phyloP scores from a whole-genome alignment of 2,797 vertebrate genomes.

The Halcyon leucocephala region DNA sequence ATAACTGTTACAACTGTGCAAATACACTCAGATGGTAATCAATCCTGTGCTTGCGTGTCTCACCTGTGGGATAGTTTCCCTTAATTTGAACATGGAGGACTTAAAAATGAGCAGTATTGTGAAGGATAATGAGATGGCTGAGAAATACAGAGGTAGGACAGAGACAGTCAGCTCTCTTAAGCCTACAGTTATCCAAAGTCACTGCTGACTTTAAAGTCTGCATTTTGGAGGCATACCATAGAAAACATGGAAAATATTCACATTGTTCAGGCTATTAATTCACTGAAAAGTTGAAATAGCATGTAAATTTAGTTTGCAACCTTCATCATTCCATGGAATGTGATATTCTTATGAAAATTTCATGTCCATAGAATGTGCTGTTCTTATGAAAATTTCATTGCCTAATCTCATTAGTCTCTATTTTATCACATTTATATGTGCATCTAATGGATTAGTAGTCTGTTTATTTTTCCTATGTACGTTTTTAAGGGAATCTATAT shows the following conservation, averaged over 20 bases:
- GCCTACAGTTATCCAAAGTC: background rate
- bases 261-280: background rate
- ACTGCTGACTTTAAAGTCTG: background rate
- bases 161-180: background rate
- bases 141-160: background rate
- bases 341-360: background rate
- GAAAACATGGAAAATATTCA: background rate
- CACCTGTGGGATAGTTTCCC: accelerated
- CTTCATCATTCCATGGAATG: background rate
- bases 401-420: background rate
- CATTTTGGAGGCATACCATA: background rate
- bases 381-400: background rate
- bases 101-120: background rate
- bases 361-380: background rate
- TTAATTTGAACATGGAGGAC: background rate
- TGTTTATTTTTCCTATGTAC: background rate
- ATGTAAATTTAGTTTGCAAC: background rate
- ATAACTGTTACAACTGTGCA: background rate
- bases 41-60: accelerated
- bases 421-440: background rate
- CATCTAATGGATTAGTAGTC: background rate
- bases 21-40: background rate
- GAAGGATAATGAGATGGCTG: background rate
- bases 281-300: background rate
- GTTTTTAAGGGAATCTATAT: background rate